A percentile compares a stretch with the other conserved stretches of the same genome.
These are phyloP conservation scores for Sabatieria punctata DNA, from an alignment of 2,888 invertebrate genomes.

Conservation along the genomic window DNA sequence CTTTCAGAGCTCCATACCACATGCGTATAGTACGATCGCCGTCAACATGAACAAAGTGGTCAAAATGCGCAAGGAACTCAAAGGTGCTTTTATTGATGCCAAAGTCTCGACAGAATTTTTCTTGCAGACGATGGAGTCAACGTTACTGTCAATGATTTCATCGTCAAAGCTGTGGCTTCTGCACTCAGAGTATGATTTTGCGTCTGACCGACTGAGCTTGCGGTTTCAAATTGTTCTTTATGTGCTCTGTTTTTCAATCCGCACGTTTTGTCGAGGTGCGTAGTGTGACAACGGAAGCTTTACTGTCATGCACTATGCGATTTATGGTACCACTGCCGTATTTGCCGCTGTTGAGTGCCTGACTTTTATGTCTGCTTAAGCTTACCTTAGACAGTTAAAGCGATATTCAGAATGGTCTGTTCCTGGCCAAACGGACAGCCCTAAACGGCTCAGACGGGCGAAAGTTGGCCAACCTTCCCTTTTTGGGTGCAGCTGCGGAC, in stretches of 20 bases:
- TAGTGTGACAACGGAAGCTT: constrained; percentile 37
- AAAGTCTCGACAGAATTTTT: constrained; percentile 17
- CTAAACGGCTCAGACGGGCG: too few relatives aligned
- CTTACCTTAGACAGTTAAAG: too few relatives aligned
- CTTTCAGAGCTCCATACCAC: constrained; percentile 46
- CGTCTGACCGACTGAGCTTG: background rate
- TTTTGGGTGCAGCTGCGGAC: too few relatives aligned
- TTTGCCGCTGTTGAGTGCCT: too few relatives aligned
- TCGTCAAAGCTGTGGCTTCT: constrained; percentile 47
- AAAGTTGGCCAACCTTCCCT: too few relatives aligned
- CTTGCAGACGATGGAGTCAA: constrained; percentile 36
- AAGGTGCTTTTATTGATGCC: constrained; percentile 11
- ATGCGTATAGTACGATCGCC: constrained; percentile 45
- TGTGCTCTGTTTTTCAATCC: background rate
- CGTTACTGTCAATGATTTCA: constrained; percentile 49
- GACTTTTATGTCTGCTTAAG: too few relatives aligned
- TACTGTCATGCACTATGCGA: too few relatives aligned
- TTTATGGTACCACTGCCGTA: too few relatives aligned
- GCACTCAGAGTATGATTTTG: constrained; percentile 38
- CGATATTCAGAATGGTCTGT: too few relatives aligned
- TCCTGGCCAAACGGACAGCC: too few relatives aligned
- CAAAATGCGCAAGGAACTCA: constrained; percentile 40
- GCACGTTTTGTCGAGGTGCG: background rate
- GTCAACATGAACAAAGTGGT: constrained; percentile 41
- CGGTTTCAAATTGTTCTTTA: background rate